Conservation (phyloP, 2,113 vertebrate genomes). For the Peromyscus leucopus region DNA sequence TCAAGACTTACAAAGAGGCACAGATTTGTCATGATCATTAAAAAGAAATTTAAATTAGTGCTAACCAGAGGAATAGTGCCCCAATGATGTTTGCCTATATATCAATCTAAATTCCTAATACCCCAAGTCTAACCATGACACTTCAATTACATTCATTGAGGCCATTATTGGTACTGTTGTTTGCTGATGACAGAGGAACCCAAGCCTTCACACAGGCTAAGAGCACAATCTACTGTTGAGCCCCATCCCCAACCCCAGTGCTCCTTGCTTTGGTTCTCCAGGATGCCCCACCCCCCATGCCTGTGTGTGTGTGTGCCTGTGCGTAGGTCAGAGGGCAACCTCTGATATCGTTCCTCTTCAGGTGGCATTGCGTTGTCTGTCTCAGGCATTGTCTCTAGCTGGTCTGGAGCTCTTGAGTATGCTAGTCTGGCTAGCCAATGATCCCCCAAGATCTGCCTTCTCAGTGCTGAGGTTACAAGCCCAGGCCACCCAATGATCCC, state of each 20-base stretch:
- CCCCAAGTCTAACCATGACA: not conserved
- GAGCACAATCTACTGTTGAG: no score
- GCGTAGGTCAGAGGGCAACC: no score
- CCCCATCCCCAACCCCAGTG: not conserved
- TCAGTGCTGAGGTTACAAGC: no score
- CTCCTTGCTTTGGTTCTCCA: not conserved
- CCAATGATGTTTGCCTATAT: not conserved
- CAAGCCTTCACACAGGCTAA: not conserved
- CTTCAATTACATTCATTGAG: not conserved
- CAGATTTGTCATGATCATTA: not conserved
- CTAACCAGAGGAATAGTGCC: not conserved
- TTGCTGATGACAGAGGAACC: not conserved
- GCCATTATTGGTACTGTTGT: not conserved
- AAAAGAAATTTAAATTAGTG: not conserved
- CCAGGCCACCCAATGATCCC: not conserved
- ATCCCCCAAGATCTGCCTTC: not conserved
- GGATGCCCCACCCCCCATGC: not conserved
- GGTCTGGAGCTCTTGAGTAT: not conserved
- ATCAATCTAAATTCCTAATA: conserved; percentile 22
- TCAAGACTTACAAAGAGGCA: not conserved
- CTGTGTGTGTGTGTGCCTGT: not conserved
- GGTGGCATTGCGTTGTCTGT: not conserved
- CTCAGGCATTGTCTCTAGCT: not conserved
- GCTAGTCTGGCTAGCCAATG: not conserved
- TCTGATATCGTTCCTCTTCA: not conserved